Conservation (phyloP, 92 coral and sea anemone genomes). For the Paragorgia papillata region DNA sequence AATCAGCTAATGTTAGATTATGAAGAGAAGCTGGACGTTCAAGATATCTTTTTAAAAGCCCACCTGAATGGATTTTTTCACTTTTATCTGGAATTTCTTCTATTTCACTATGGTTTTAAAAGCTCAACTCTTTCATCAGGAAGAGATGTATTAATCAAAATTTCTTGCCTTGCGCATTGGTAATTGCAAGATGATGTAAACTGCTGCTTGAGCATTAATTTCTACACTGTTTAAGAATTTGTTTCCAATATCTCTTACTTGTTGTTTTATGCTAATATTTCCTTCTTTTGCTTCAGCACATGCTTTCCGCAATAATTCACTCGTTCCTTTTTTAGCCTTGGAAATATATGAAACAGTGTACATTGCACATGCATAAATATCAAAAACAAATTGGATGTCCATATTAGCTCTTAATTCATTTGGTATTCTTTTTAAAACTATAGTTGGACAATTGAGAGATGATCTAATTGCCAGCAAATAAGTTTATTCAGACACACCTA, state of each 20-base stretch:
- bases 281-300: no score
- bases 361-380: slow-evolving; percentile 65
- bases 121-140: no score
- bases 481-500: slow-evolving; percentile 20
- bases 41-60: no score
- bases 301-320: slow-evolving; percentile 49
- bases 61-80: no score
- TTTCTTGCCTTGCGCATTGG: slow-evolving; percentile 60
- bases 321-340: slow-evolving; percentile 26
- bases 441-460: slow-evolving; percentile 19
- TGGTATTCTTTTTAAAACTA: slow-evolving; percentile 42
- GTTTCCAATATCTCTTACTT: slow-evolving; percentile 58
- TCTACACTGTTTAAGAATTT: slow-evolving; percentile 58
- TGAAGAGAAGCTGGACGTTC: no score
- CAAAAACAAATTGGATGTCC: slow-evolving; percentile 55
- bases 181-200: slow-evolving; percentile 51
- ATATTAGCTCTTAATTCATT: slow-evolving; percentile 51
- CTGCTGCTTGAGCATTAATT: slow-evolving; percentile 65
- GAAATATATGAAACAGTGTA: slow-evolving; percentile 1
- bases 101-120: no score
- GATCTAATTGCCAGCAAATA: no score
- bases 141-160: slow-evolving; percentile 59
- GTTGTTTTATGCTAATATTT: slow-evolving; percentile 56
- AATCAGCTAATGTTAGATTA: no score
- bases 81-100: no score